Percentiles rank a stretch among this genome's conserved stretches.
phyloP scores from a whole-genome alignment of 2,888 invertebrate species.

The Dynastes maya region DNA sequence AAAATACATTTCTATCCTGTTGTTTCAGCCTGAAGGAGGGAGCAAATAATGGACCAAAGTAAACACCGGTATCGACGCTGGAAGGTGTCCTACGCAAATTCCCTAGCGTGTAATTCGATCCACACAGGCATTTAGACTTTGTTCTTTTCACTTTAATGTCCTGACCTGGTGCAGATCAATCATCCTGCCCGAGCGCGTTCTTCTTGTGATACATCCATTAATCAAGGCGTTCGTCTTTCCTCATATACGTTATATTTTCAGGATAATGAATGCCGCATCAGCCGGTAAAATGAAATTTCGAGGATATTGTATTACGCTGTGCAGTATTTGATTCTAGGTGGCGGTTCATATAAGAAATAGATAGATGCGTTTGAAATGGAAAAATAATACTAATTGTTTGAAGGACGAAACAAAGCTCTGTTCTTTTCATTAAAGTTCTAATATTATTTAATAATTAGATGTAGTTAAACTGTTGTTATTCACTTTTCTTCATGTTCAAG shows the following conservation, averaged over 20 bases:
- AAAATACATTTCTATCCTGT: slow-evolving; percentile 30
- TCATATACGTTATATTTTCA: slow-evolving; percentile 34
- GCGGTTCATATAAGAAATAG: neutral
- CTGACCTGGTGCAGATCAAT: slow-evolving; percentile 47
- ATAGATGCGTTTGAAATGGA: neutral
- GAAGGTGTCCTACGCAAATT: slow-evolving; percentile 44
- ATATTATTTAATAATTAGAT: too few species aligned
- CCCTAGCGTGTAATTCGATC: slow-evolving; percentile 45
- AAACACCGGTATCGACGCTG: slow-evolving; percentile 29
- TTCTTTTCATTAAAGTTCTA: too few species aligned
- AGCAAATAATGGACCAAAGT: slow-evolving; percentile 37
- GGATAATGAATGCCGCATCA: slow-evolving; percentile 44
- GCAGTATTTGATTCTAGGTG: too few species aligned
- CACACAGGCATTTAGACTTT: slow-evolving; percentile 43
- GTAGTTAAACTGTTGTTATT: too few species aligned
- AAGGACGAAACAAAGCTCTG: too few species aligned
- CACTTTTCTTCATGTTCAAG: too few species aligned
- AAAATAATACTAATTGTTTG: too few species aligned
- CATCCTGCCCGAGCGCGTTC: slow-evolving; percentile 42
- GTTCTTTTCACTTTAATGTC: slow-evolving; percentile 47
- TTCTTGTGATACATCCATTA: slow-evolving; percentile 48
- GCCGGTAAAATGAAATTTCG: slow-evolving; percentile 12
- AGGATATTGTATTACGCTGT: neutral
- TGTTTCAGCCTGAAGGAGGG: slow-evolving; percentile 19
- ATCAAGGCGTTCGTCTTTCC: slow-evolving; percentile 49